Evolutionary conservation across 2,113 vertebrate genomes (phyloP), one percentile per base, ranked within the genome.

Genomic region (Paratilapia polleni): DNA sequence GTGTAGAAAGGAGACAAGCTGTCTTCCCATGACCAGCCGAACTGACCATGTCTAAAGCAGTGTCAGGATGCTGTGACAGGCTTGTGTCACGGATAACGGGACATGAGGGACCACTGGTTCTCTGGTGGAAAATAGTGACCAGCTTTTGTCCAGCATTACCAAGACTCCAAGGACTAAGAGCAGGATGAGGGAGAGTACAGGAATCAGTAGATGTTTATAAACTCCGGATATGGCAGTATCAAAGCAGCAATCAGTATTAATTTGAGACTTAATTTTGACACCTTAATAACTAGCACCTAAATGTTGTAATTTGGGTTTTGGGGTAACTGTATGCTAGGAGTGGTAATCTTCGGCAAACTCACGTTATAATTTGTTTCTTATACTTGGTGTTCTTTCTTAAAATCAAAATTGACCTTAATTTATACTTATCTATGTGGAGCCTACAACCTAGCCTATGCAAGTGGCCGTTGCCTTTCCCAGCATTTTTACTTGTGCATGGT

Each of bases 1-100:
- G 92, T 93, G 88, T 36, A 52, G 80, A 70, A 77, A 76, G 84
- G 85, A 93, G 81, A 61, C 83, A 84, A 89, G 77, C 86, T 85
- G 77, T 88, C 90, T 95, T 94, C 89, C 91, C 92, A 92, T 92
- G 94, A 94, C 91, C 82, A 15, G 76, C 84, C 26, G 10, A 80
- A 77, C 75, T 49, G 66, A 77, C 70, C 91, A 78, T 91, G 89
- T 92, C 93, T 87, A 89, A 93, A 89, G 86, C 83, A 8, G 85
- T 91, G 90, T 93, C 91, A 87, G 78, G 47, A 60, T 28, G 62
- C 70, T 73, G 86, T 89, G 89, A 94, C 52, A 49, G 88, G 43
- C 80, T 86, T 56, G 81, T 92, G 91, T 92, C 89, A 93, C 19
- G 78, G 90, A 89, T 87, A 92, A 91, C 81, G 85, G 91, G 90